phyloP scores from a whole-genome alignment of 2,888 invertebrate species.

The Octodonta nipae region DNA sequence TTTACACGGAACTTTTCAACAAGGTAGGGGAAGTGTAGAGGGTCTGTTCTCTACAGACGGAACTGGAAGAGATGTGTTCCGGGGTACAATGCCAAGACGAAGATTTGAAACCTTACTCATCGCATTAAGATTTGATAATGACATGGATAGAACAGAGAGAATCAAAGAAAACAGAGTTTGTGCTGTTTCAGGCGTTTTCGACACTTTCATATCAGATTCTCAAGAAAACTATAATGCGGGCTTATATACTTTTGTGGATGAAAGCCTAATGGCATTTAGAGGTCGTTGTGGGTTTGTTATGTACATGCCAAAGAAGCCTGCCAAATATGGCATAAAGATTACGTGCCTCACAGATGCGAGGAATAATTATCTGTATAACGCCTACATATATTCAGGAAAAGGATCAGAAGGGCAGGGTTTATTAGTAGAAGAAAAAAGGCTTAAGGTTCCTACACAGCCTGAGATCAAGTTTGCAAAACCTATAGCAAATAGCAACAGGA shows the following conservation, averaged over 20 bases:
- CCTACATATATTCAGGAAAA: slow-evolving; percentile 6
- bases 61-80: background rate
- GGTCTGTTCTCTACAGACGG: slow-evolving; percentile 2
- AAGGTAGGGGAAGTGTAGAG: too few relatives aligned
- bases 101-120: background rate
- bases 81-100: background rate
- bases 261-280: background rate
- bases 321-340: slow-evolving; percentile 7
- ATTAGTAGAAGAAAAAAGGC: slow-evolving; percentile 2
- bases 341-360: slow-evolving; percentile 8
- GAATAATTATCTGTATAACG: slow-evolving; percentile 5
- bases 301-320: slow-evolving; percentile 2
- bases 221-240: background rate
- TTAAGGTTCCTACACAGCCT: slow-evolving; percentile 1
- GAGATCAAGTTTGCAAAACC: slow-evolving; percentile 1
- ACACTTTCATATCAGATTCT: background rate
- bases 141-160: background rate
- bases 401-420: background rate
- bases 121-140: background rate
- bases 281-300: background rate
- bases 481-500: slow-evolving; percentile 3
- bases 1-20: too few relatives aligned
- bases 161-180: background rate
- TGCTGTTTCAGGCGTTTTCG: background rate
- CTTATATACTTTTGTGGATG: background rate